Evolutionary conservation across 1,140 invertebrate species (phyloP), one percentile per base, ranked within the genome.

Genomic region (Pollicipes pollicipes): DNA sequence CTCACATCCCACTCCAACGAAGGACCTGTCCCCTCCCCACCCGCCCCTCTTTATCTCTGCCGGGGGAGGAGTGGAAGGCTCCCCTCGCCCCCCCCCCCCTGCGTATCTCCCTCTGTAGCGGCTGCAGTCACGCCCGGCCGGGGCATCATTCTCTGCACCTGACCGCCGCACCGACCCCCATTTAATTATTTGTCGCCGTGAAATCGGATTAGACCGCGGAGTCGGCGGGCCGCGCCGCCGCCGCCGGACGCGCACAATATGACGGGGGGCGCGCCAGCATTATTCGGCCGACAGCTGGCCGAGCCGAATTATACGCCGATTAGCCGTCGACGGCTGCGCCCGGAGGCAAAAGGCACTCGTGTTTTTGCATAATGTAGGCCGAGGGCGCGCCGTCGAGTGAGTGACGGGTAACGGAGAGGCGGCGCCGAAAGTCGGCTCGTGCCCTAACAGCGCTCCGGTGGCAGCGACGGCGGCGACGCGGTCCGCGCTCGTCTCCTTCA

Each of bases 171-270:
- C 45, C 45, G 45, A 58, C 45, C 45, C 32, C 45, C 45, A 21
- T 58, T 58, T 58, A 58, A 58, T 58, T 58, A 58, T 58, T 58
- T 58, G 45, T 58, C 45, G 45, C 45, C 45, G 45, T 58, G 45
- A 58, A 58, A 58, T 58, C 45, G 45, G 45, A 58, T 58, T 58
- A 58, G 45, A 24, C 13, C 45, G 17, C 45, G 10, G 45, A 58
- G 45, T 58, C 45, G 45, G n/a, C n/a, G n/a, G n/a, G n/a, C n/a
- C n/a, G n/a, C n/a, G n/a, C n/a, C n/a, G n/a, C 24, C 45, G 45
- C 21, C 45, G 45, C 13, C 45, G 13, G 16, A 21, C 21, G 6
- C 13, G 45, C 45, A 58, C 45, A 58, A 58, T 58, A 58, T 58
- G 45, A 10, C 45, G 13, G 45, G 45, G 13, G 45, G 10, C 45